These are phyloP conservation scores for Dyspetes luteomarginatus DNA, from an alignment of 2,888 invertebrate genomes.

Conservation along the genomic window DNA sequence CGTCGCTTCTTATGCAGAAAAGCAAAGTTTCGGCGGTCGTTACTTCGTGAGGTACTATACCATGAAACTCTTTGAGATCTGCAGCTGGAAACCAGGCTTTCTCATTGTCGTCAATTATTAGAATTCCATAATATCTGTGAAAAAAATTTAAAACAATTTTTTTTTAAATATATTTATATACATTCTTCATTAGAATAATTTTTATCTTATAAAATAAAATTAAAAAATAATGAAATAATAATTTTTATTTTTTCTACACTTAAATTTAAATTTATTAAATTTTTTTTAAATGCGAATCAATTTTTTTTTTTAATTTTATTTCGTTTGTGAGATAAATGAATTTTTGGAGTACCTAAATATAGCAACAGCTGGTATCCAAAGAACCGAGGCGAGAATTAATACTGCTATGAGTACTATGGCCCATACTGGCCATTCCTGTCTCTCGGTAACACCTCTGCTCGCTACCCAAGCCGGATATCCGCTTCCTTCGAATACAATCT, in stretches of 20 bases:
- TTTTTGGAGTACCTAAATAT: conserved; percentile 87
- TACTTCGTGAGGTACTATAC: conserved; percentile 93
- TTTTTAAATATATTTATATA: background rate
- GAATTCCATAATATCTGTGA: conserved; percentile 89
- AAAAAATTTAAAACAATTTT: conserved; percentile 17
- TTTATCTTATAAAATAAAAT: too few species aligned
- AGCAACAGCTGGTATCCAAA: conserved; percentile 95
- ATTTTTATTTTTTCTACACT: background rate
- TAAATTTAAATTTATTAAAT: background rate
- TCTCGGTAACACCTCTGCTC: conserved; percentile 88
- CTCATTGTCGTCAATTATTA: conserved; percentile 93
- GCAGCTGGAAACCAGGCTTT: conserved; percentile 96
- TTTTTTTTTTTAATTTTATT: background rate
- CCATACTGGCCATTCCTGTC: conserved; percentile 95
- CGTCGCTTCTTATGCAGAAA: conserved; percentile 94
- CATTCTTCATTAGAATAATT: too few species aligned
- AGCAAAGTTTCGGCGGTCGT: conserved; percentile 90
- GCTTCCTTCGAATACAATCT: conserved; percentile 91
- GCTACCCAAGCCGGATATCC: conserved; percentile 94
- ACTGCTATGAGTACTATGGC: conserved; percentile 89
- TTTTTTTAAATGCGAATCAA: background rate
- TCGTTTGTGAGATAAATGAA: background rate
- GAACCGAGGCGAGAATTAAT: conserved; percentile 90
- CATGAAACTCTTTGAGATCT: conserved; percentile 94
- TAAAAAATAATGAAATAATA: too few species aligned